Percentiles rank a stretch among this genome's conserved stretches.
These are phyloP conservation scores for Chalcosyrphus nemorum DNA, from an alignment of 2,888 invertebrate species.

Conservation along the genomic window DNA sequence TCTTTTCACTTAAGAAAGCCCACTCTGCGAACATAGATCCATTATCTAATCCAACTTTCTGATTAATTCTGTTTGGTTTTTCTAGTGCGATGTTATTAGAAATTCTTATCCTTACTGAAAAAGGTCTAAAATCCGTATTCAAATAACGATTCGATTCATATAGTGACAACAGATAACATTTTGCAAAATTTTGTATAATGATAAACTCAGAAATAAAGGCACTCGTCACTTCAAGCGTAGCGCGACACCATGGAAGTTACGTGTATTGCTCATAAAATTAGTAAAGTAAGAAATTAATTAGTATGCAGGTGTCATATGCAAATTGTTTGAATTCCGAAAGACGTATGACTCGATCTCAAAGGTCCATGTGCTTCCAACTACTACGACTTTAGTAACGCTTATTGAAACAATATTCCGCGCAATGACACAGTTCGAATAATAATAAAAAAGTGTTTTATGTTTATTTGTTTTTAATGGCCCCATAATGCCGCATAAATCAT, in stretches of 20 bases:
- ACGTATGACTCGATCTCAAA: constrained; percentile 62
- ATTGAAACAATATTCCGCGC: constrained; percentile 59
- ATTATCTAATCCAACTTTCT: too few relatives aligned
- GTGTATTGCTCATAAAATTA: constrained; percentile 57
- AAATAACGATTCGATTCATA: background rate
- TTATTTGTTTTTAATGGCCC: constrained; percentile 77
- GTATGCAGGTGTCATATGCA: constrained; percentile 68
- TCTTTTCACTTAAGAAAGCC: too few relatives aligned
- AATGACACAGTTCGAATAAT: constrained; percentile 71
- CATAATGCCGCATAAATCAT: constrained; percentile 77
- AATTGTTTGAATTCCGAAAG: constrained; percentile 71
- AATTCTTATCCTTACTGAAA: too few relatives aligned
- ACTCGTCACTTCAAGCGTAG: constrained; percentile 28
- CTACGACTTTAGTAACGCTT: constrained; percentile 52
- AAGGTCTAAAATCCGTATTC: background rate
- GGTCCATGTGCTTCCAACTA: constrained; percentile 62
- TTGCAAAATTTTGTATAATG: constrained; percentile 16
- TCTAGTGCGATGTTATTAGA: too few relatives aligned
- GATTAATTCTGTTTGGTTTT: too few relatives aligned
- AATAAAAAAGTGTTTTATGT: constrained; percentile 74
- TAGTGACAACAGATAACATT: background rate
- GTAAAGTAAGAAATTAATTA: constrained; percentile 54
- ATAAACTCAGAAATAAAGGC: constrained; percentile 23
- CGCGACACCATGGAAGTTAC: constrained; percentile 40
- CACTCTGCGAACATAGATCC: too few relatives aligned